Evolutionary conservation across 2,888 invertebrate species (phyloP), one percentile per base, ranked within the genome.

Genomic region (Melinopterus prodromus): DNA sequence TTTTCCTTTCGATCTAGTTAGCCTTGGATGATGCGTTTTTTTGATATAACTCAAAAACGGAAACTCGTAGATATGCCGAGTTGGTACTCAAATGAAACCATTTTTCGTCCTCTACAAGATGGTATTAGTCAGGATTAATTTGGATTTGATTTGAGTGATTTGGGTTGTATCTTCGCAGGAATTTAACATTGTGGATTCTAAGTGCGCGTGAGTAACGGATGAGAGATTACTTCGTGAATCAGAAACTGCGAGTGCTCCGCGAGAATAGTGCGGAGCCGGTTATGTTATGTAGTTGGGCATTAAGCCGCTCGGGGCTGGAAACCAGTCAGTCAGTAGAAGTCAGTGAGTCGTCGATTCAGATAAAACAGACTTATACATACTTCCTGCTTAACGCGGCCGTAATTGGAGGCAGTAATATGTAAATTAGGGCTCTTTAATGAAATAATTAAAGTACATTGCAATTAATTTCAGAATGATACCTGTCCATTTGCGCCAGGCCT

Each of bases 381-480:
- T 72, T 72, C 72, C 72, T 72, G 72, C 72, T 72, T 72, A 72
- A 26, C 35, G 35, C 35, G 2, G 72, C 72, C 16, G 72, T 72
- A 72, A 72, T 72, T 72, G 72, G 72, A 72, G 14, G 72, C 72
- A 36, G 36, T 26, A 36, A 72, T 72, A 72, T 72, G 72, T 72
- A 72, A 72, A 72, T 72, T 72, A 26, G 26, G 72, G n/a, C 16
- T 36, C 16, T 36, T 72, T 72, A 72, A 72, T 36, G 26, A 26
- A 72, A 72, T 72, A 72, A 2, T 72, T 72, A 72, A 72, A 36
- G 35, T 26, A 36, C 72, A 26, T 15, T 36, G 72, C 72, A 72
- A 72, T 72, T 72, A 72, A 72, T 72, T 72, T 36, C 26, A 72
- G 36, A 72, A 72, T 72, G 72, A 72, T 72, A 72, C 35, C 72